phyloP scores from a whole-genome alignment of 2,797 vertebrate genomes.

The Enteromius argenteus region DNA sequence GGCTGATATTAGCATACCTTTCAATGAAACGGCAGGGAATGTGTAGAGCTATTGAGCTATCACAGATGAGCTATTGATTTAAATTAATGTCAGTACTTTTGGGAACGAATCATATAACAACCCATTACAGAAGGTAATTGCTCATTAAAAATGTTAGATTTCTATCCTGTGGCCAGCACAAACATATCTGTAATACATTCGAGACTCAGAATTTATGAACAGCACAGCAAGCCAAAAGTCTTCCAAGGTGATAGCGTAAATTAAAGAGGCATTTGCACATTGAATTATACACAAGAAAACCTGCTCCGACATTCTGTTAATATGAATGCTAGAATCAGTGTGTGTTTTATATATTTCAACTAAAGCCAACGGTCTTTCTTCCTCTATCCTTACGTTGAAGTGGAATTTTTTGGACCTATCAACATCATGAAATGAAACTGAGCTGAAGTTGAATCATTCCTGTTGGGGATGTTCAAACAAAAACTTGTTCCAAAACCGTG shows the following conservation, averaged over 20 bases:
- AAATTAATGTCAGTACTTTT: slow-evolving; percentile 73
- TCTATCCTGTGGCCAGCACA: slow-evolving; percentile 66
- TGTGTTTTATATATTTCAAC: slow-evolving; percentile 20
- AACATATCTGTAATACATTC: slow-evolving; percentile 68
- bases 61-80: slow-evolving; percentile 71
- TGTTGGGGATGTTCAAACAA: not conserved
- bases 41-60: slow-evolving; percentile 41
- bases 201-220: slow-evolving; percentile 71
- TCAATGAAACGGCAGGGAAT: slow-evolving; percentile 58
- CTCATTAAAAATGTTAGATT: slow-evolving; percentile 74
- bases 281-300: slow-evolving; percentile 34
- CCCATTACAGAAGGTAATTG: slow-evolving; percentile 76
- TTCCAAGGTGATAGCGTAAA: slow-evolving; percentile 58
- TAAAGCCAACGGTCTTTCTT: not conserved
- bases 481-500: not conserved
- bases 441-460: not conserved
- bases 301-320: slow-evolving; percentile 10
- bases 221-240: slow-evolving; percentile 60
- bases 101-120: slow-evolving; percentile 75
- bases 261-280: slow-evolving; percentile 54
- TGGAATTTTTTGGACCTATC: not conserved
- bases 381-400: not conserved
- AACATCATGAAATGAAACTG: not conserved
- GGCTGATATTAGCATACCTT: slow-evolving; percentile 54
- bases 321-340: not conserved